phyloP scores from a whole-genome alignment of 2,888 invertebrate genomes.

The Tholera decimalis region DNA sequence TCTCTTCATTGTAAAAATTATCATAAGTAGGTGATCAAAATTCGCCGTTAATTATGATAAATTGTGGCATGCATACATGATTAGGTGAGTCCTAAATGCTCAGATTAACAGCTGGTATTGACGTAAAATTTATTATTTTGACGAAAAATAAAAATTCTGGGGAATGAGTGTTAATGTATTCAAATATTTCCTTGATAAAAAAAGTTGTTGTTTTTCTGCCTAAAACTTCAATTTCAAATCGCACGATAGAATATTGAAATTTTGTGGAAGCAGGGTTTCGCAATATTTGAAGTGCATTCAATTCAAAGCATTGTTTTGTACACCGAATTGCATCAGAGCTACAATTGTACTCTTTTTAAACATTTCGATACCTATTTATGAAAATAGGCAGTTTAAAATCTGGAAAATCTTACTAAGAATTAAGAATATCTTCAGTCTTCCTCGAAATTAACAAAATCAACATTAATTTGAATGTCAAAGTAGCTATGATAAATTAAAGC shows the following conservation, averaged over 20 bases:
- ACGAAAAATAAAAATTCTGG: constrained; percentile 7
- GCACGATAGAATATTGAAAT: constrained; percentile 17
- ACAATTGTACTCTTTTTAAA: not conserved
- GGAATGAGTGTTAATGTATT: not conserved
- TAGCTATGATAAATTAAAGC: constrained; percentile 13
- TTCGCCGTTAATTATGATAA: constrained; percentile 51
- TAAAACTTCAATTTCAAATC: not conserved
- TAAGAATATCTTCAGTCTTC: constrained; percentile 4
- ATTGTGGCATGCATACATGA: constrained; percentile 32
- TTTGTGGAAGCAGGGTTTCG: constrained; percentile 1
- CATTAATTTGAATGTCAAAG: constrained; percentile 40
- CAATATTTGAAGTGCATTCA: not conserved
- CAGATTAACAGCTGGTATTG: constrained; percentile 43
- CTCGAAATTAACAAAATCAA: constrained; percentile 7
- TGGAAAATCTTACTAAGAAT: constrained; percentile 13
- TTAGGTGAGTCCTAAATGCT: constrained; percentile 39
- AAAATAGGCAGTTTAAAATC: not conserved
- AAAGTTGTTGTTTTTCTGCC: constrained; percentile 10
- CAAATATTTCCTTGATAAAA: constrained; percentile 12
- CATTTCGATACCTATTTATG: too few species aligned
- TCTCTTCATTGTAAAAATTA: constrained; percentile 49
- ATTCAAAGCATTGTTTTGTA: constrained; percentile 4
- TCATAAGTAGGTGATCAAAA: constrained; percentile 47
- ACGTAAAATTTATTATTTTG: constrained; percentile 33
- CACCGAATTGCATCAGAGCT: not conserved